These are phyloP conservation scores for Micromussa lordhowensis DNA, from an alignment of 92 coral and sea anemone species.

Conservation along the genomic window DNA sequence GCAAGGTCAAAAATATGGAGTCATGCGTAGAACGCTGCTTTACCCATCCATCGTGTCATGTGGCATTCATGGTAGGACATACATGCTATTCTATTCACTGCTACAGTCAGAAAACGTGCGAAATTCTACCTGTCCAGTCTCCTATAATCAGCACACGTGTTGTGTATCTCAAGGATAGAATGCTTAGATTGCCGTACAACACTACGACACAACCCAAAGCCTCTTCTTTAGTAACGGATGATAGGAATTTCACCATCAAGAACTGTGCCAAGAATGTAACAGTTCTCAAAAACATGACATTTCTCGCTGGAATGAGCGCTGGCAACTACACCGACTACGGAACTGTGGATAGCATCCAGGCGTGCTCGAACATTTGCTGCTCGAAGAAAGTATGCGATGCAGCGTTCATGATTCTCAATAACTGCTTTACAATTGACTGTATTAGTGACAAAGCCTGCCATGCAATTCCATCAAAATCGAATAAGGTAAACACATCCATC, in stretches of 20 bases:
- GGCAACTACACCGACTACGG: slow-evolving; percentile 97
- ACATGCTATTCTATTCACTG: slow-evolving; percentile 88
- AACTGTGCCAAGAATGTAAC: slow-evolving; percentile 68
- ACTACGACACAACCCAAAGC: slow-evolving; percentile 26
- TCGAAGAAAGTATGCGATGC: slow-evolving; percentile 86
- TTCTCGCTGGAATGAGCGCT: slow-evolving; percentile 91
- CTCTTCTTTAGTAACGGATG: slow-evolving; percentile 2
- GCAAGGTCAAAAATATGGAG: slow-evolving; percentile 70
- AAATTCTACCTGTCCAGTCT: slow-evolving; percentile 75
- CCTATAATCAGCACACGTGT: slow-evolving; percentile 71
- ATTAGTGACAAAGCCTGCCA: slow-evolving; percentile 77
- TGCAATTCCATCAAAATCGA: slow-evolving; percentile 81
- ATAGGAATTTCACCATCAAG: slow-evolving; percentile 28
- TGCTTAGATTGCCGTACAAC: slow-evolving; percentile 63
- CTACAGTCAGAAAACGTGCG: slow-evolving; percentile 88
- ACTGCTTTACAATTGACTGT: slow-evolving; percentile 91
- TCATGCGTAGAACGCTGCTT: slow-evolving; percentile 77
- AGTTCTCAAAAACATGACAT: slow-evolving; percentile 83
- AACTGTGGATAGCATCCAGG: slow-evolving; percentile 74
- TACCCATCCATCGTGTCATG: slow-evolving; percentile 71
- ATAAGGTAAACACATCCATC: slow-evolving; percentile 74
- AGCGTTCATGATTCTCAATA: slow-evolving; percentile 87
- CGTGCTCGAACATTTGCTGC: slow-evolving; percentile 88
- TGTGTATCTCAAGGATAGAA: slow-evolving; percentile 76
- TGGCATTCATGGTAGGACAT: slow-evolving; percentile 83